These are phyloP conservation scores for Cossypha caffra DNA, from an alignment of 2,797 vertebrate species.

Conservation along the genomic window DNA sequence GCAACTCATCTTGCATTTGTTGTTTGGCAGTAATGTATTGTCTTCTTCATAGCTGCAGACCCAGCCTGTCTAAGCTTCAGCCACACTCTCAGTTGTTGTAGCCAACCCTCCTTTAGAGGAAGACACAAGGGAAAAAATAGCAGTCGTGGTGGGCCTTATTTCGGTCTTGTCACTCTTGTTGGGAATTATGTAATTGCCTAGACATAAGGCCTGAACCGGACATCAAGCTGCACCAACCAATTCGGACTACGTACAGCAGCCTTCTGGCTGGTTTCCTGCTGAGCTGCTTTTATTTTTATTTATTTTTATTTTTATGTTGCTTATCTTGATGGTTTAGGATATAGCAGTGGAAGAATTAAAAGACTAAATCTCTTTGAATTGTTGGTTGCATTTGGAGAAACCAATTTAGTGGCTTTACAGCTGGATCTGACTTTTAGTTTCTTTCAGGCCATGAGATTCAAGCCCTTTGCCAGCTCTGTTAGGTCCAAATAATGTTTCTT, in stretches of 20 bases:
- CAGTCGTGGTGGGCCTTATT: background rate
- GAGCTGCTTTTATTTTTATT: background rate
- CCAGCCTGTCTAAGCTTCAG: background rate
- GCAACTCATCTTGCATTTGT: background rate
- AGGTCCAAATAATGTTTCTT: background rate
- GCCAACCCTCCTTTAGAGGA: background rate
- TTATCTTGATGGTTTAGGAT: background rate
- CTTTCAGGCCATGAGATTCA: background rate
- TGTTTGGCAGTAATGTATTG: background rate
- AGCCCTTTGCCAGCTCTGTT: background rate
- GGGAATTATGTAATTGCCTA: background rate
- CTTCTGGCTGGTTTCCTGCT: background rate
- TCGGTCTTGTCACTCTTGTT: background rate
- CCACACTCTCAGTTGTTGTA: background rate
- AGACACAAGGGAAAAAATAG: background rate
- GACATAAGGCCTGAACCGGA: background rate
- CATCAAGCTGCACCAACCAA: background rate
- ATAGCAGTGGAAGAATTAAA: background rate
- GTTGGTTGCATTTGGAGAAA: background rate
- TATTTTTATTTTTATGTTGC: background rate
- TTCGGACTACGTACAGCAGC: background rate
- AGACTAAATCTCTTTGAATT: background rate
- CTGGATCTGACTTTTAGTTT: background rate
- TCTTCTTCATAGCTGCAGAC: background rate
- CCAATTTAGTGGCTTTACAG: background rate